Evolutionary conservation across 2,797 vertebrate genomes (phyloP), one percentile per base, ranked within the genome.

Genomic region (Bucorvus abyssinicus): DNA sequence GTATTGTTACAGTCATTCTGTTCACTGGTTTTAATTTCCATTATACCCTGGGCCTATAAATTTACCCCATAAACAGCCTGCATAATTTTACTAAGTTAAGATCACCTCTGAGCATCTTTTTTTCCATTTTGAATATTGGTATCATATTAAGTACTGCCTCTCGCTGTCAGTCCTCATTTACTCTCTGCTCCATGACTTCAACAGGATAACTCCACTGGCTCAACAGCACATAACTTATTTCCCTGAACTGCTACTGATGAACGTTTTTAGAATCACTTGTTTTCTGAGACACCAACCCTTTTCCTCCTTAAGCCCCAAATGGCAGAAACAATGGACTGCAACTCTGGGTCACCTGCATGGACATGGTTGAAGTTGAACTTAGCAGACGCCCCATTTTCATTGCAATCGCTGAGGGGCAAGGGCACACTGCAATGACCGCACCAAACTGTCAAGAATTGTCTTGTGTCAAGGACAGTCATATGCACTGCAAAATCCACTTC

Each of bases 21-120:
- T 79, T 94, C 73, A 44, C 18, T 44, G 40, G 10, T 53, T 92
- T 81, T 94, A 76, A 90, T 86, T 93, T 82, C n/a, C 49, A 79
- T 90, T 91, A 91, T 7, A 68, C 5, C 20, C 8, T 53, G 30
- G 1, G 1, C 29, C 56, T 90, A 86, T 23, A 65, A 82, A 91
- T 82, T 67, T 86, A 24, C 76, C 32, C 91, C 59, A 73, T 73
- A 79, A 94, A 82, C 44, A 84, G 60, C 60, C 68, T 84, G 32
- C 63, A 64, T 70, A 94, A 87, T 95, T 93, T 70, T 57, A 84
- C 38, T 73, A 91, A 75, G 61, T 73, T 92, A 87, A 93, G 69
- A 32, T 91, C 64, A 93, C 34, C 29, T 32, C 53, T 47, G 29
- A 89, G 55, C 56, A 81, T 42, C 20, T 42, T 49, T 80, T 68